phyloP scores from a whole-genome alignment of 2,113 vertebrate species.

The Pithys albifrons region DNA sequence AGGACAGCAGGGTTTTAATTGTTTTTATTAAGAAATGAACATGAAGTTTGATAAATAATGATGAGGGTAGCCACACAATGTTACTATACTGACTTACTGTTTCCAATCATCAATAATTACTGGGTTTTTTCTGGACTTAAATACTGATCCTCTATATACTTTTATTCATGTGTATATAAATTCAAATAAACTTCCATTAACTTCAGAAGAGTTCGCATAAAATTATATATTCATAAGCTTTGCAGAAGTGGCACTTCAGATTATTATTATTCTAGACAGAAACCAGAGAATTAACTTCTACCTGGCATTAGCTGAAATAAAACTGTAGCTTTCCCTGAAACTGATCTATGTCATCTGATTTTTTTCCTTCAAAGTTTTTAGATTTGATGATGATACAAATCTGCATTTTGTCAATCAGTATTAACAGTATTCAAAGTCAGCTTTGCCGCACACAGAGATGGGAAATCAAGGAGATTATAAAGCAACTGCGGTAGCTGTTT shows the following conservation, averaged over 20 bases:
- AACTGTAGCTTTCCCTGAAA: background rate
- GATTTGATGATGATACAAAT: background rate
- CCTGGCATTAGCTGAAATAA: conserved; percentile 15
- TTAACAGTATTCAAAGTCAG: background rate
- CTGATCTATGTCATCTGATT: background rate
- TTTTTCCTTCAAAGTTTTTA: background rate
- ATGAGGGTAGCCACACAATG: background rate
- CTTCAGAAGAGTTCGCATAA: conserved; percentile 11
- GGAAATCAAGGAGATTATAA: background rate
- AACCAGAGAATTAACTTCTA: conserved; percentile 30
- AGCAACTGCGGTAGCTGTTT: background rate
- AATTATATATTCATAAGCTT: conserved; percentile 35
- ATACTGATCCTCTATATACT: background rate
- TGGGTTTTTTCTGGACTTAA: background rate
- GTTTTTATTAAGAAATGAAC: background rate
- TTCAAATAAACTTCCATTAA: conserved; percentile 22
- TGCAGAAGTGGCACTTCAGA: conserved; percentile 27
- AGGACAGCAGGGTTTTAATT: background rate
- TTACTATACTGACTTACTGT: background rate
- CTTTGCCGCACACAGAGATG: background rate
- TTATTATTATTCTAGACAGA: conserved; percentile 28
- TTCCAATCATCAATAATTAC: background rate
- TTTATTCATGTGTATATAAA: conserved; percentile 11
- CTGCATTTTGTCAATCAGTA: background rate
- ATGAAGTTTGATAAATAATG: background rate